Evolutionary conservation across 1,140 invertebrate genomes (phyloP), one percentile per base, ranked within the genome.

Genomic region (Mylabris phalerata): DNA sequence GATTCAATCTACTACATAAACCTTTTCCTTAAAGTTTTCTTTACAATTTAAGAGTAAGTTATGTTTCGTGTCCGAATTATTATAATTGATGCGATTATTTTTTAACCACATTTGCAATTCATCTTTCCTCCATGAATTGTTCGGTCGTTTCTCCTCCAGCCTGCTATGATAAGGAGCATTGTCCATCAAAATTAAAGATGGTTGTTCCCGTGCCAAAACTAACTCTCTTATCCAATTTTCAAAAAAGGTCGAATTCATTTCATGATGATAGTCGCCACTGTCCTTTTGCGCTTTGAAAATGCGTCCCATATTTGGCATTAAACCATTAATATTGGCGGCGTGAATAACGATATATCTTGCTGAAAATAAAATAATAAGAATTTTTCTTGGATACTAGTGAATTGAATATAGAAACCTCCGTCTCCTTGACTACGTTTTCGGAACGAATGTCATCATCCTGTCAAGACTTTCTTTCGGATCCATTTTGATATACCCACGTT

Each of bases 1-100:
- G 13, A 64, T 32, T 49, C 48, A 2, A 40, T 56, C 55, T 2
- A 49, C 26, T 39, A 39, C 10, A 48, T 56, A 56, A 48, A 43
- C 44, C 7, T 46, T 25, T 2, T 55, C 27, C 9, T 46, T 46
- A 10, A 19, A 9, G 3, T 38, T 55, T 9, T 32, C 9, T 50
- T 10, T 7, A 4, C 6, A 27, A 6, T 25, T 32, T 1, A 11
- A 38, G 9, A 38, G 32, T 3, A 50, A 25, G 32, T 32, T 26
- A 38, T 7, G 4, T 27, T 32, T 38, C 6, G 10, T 9, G 4
- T 25, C n/a, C 6, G 4, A 3, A 7, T 32, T 3, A 10, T 32
- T n/a, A 38, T 38, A 32, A 5, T 32, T 4, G 10, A 50, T 38
- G 9, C 32, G 4, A 3, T 50, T 40, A 6, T 50, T 11, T 9